These are phyloP conservation scores for Epistrophella euchroma DNA, from an alignment of 2,888 invertebrate genomes.

Conservation along the genomic window DNA sequence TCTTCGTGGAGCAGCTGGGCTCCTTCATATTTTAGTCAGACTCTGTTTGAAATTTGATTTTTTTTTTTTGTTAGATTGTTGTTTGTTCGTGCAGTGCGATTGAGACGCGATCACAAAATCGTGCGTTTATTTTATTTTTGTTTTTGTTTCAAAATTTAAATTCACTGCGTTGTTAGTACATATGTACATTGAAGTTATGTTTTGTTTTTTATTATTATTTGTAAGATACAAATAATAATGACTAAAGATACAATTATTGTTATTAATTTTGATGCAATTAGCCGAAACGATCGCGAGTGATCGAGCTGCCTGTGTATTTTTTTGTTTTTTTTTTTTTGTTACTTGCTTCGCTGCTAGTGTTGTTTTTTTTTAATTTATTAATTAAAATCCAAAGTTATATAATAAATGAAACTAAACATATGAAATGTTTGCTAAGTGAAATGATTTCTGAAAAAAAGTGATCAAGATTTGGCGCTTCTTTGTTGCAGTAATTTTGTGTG, in stretches of 20 bases:
- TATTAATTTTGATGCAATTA: constrained; percentile 35
- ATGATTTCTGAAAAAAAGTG: constrained; percentile 8
- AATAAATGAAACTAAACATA: neutral
- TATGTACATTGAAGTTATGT: constrained; percentile 32
- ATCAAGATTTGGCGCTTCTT: constrained; percentile 55
- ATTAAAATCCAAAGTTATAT: constrained; percentile 27
- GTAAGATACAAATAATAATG: neutral
- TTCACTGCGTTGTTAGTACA: constrained; percentile 23
- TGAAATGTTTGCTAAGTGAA: constrained; percentile 25
- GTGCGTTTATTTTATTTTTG: constrained; percentile 18
- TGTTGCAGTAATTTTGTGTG: constrained; percentile 20
- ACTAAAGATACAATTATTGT: constrained; percentile 24
- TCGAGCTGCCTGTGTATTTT: constrained; percentile 17
- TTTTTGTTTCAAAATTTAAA: constrained; percentile 15
- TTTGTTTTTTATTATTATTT: constrained; percentile 6
- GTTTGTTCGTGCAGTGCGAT: constrained; percentile 30
- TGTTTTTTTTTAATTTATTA: constrained; percentile 2
- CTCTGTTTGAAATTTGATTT: constrained; percentile 5
- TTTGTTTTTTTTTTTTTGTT: neutral
- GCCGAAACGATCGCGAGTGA: constrained; percentile 50
- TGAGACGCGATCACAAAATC: constrained; percentile 26
- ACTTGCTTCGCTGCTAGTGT: constrained; percentile 13
- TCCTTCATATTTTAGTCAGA: constrained; percentile 37
- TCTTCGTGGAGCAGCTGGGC: constrained; percentile 71
- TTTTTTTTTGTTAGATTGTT: constrained; percentile 1